Evolutionary conservation across 2,888 invertebrate genomes (phyloP).

Genomic region (Hipparchia semele): DNA sequence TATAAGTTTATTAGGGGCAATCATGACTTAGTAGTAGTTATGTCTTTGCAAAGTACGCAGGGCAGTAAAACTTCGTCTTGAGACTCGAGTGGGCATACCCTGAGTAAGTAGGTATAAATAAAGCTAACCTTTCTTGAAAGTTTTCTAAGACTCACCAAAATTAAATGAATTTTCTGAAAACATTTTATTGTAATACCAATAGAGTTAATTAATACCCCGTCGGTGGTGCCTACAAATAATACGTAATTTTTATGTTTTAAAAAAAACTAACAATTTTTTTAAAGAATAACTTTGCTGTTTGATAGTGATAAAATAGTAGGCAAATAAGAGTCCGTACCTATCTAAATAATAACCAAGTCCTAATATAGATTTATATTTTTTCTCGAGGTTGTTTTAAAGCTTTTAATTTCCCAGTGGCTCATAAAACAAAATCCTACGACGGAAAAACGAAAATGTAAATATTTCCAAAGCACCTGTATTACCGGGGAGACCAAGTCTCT

Average conservation of each 20-base stretch:
- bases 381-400: conserved; percentile 5
- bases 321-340: no score
- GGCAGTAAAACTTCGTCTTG: conserved; percentile 17
- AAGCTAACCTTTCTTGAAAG: background rate
- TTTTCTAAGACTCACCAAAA: background rate
- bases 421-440: conserved; percentile 33
- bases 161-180: background rate
- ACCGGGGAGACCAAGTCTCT: conserved; percentile 29
- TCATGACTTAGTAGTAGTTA: conserved; percentile 25
- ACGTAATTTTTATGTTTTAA: no score
- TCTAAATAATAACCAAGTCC: no score
- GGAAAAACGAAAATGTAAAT: conserved; percentile 38
- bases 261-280: no score
- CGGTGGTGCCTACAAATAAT: no score
- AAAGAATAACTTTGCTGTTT: no score
- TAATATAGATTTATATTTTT: conserved; percentile 3
- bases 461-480: conserved; percentile 36
- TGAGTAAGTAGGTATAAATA: background rate
- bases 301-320: no score
- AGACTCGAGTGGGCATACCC: background rate
- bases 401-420: conserved; percentile 35
- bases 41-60: conserved; percentile 18
- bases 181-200: no score
- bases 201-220: no score
- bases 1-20: conserved; percentile 28